Evolutionary conservation across 2,113 vertebrate species (phyloP).

Genomic region (Channa maculata): DNA sequence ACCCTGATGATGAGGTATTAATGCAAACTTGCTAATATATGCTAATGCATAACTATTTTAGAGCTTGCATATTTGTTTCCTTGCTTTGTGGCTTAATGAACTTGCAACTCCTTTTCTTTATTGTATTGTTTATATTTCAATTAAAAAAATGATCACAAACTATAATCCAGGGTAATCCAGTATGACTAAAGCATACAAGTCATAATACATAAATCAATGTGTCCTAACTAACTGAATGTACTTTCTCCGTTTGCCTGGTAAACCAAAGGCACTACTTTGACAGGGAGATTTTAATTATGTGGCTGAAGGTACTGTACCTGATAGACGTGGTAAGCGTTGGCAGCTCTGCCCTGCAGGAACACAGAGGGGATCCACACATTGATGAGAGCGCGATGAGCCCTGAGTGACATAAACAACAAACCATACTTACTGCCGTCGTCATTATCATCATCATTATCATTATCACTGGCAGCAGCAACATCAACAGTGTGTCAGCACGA

Average conservation of each 20-base stretch:
- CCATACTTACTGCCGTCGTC: conserved; percentile 21
- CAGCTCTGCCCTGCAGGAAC: conserved; percentile 94
- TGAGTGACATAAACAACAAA: conserved; percentile 72
- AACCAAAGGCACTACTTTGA: background rate
- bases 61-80: conserved; percentile 29
- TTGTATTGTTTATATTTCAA: conserved; percentile 2
- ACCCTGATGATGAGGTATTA: conserved; percentile 28
- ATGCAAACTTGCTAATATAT: conserved; percentile 10
- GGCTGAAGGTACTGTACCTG: conserved; percentile 89
- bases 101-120: conserved; percentile 11
- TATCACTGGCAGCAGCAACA: conserved; percentile 20
- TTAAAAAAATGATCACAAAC: conserved; percentile 1
- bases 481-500: conserved; percentile 32
- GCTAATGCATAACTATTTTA: conserved; percentile 13
- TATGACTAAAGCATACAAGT: background rate
- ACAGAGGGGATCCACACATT: conserved; percentile 99
- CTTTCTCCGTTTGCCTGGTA: background rate
- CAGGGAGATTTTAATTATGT: background rate
- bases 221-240: background rate
- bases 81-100: conserved; percentile 20
- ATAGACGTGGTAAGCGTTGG: conserved; percentile 98
- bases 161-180: too few relatives aligned
- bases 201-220: background rate
- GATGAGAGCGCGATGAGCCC: conserved; percentile 96
- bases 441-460: conserved; percentile 39